These are phyloP conservation scores for Parotocinclus haroldoi DNA, from an alignment of 2,797 vertebrate genomes.

Conservation along the genomic window DNA sequence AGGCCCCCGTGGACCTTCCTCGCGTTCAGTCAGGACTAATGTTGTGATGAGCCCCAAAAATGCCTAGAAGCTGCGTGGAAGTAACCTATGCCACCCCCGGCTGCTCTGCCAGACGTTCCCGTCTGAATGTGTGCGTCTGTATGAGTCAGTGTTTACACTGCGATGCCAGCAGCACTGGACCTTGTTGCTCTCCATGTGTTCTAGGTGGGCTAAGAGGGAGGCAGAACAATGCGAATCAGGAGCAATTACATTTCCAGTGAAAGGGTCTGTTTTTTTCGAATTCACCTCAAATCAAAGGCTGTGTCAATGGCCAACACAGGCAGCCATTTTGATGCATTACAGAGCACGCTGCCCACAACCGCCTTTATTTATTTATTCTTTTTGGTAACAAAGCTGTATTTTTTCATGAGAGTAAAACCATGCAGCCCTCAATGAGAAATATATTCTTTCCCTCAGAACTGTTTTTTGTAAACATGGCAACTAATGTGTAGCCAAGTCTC, in stretches of 20 bases:
- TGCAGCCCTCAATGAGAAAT: slow-evolving; percentile 27
- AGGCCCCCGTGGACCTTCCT: not conserved
- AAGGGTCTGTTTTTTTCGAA: slow-evolving; percentile 34
- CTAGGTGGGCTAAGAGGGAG: slow-evolving; percentile 31
- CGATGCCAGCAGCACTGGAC: slow-evolving; percentile 27
- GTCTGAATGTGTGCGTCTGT: slow-evolving; percentile 32
- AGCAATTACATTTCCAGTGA: slow-evolving; percentile 38
- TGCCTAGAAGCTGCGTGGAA: slow-evolving; percentile 17
- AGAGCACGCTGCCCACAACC: slow-evolving; percentile 40
- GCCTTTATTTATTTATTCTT: slow-evolving; percentile 43
- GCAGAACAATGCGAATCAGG: slow-evolving; percentile 38
- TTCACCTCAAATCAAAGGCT: slow-evolving; percentile 42
- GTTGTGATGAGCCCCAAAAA: not conserved
- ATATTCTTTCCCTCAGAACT: slow-evolving; percentile 24
- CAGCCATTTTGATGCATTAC: slow-evolving; percentile 38
- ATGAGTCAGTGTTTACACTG: slow-evolving; percentile 30
- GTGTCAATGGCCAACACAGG: slow-evolving; percentile 34
- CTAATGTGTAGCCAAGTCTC: slow-evolving; percentile 16
- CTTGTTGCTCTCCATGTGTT: slow-evolving; percentile 37
- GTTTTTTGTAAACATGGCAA: slow-evolving; percentile 24
- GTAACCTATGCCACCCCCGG: slow-evolving; percentile 28
- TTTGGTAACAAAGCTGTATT: slow-evolving; percentile 37
- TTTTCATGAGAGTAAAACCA: slow-evolving; percentile 39
- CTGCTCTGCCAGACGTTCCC: slow-evolving; percentile 37
- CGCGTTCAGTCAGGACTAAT: not conserved